Percentiles rank a stretch among this genome's conserved stretches.
These are phyloP conservation scores for Lineus longissimus DNA, from an alignment of 1,140 invertebrate genomes.

Conservation along the genomic window DNA sequence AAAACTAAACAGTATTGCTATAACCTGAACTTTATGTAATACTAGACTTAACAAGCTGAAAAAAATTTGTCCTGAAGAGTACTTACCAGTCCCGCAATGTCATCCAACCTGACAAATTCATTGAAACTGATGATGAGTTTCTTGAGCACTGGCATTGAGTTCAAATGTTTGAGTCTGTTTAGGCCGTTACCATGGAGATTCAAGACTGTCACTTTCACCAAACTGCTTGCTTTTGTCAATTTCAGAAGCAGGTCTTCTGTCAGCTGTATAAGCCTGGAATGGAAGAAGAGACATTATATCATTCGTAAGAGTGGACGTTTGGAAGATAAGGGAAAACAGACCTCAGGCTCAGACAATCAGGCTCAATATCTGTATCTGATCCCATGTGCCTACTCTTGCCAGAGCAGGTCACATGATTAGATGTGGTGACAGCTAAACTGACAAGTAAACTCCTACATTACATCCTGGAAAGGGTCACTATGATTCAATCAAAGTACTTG, in stretches of 20 bases:
- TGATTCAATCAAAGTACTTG: too few relatives aligned
- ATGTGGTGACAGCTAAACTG: too few relatives aligned
- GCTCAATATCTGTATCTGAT: not conserved
- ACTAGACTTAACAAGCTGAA: not conserved
- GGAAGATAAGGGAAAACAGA: not conserved
- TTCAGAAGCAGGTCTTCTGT: constrained; percentile 43
- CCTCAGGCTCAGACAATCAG: not conserved
- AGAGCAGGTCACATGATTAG: too few relatives aligned
- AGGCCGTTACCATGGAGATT: constrained; percentile 51
- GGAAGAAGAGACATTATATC: not conserved
- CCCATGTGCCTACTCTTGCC: not conserved
- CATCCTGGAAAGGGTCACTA: too few relatives aligned
- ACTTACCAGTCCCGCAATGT: constrained; percentile 45
- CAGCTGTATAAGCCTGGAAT: constrained; percentile 33
- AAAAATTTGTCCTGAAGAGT: not conserved
- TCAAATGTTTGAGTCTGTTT: constrained; percentile 39
- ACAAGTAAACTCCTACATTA: too few relatives aligned
- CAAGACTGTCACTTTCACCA: constrained; percentile 39
- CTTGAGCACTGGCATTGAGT: constrained; percentile 31
- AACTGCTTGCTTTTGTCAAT: constrained; percentile 22
- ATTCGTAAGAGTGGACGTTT: not conserved
- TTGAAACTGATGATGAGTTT: constrained; percentile 49
- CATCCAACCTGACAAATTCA: constrained; percentile 46
- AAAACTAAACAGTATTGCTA: too few relatives aligned
- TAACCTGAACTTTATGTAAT: too few relatives aligned